Percentiles rank a stretch among this genome's conserved stretches.
phyloP scores from a whole-genome alignment of 2,113 vertebrate genomes.

The Calypte anna region DNA sequence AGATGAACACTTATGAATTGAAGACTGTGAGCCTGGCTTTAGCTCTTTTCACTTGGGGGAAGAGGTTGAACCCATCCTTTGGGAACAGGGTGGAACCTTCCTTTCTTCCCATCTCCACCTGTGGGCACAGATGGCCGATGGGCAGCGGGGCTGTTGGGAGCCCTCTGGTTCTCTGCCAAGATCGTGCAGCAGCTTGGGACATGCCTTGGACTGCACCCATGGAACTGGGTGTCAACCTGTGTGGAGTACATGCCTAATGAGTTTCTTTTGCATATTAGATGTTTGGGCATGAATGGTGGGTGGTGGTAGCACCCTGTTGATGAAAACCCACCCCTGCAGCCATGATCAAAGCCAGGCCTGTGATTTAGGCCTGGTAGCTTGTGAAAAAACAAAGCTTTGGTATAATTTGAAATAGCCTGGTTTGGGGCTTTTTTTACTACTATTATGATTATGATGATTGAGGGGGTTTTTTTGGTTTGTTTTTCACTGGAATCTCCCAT shows the following conservation, averaged over 20 bases:
- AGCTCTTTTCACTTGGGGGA: conserved; percentile 30
- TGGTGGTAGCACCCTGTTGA: fast-evolving
- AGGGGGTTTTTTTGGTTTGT: neutral
- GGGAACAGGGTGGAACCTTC: conserved; percentile 22
- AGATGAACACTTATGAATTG: conserved; percentile 68
- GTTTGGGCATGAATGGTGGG: neutral
- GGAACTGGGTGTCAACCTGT: neutral
- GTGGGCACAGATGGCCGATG: conserved; percentile 49
- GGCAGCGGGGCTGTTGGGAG: neutral
- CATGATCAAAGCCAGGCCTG: neutral
- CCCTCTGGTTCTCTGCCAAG: conserved; percentile 18
- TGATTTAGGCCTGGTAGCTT: neutral
- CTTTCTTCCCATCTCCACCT: conserved; percentile 27
- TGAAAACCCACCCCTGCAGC: neutral
- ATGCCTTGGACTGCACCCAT: conserved; percentile 38
- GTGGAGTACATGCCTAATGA: neutral
- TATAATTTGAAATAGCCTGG: neutral
- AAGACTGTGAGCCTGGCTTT: conserved; percentile 37
- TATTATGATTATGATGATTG: neutral
- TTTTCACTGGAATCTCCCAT: neutral
- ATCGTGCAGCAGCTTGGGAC: conserved; percentile 7
- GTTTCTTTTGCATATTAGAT: neutral
- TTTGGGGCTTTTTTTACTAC: neutral
- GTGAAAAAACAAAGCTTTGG: neutral
- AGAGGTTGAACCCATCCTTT: conserved; percentile 17